A percentile compares a stretch with the other conserved stretches of the same genome.
Evolutionary conservation across 2,113 vertebrate species (phyloP).

Genomic region (Thymallus thymallus): DNA sequence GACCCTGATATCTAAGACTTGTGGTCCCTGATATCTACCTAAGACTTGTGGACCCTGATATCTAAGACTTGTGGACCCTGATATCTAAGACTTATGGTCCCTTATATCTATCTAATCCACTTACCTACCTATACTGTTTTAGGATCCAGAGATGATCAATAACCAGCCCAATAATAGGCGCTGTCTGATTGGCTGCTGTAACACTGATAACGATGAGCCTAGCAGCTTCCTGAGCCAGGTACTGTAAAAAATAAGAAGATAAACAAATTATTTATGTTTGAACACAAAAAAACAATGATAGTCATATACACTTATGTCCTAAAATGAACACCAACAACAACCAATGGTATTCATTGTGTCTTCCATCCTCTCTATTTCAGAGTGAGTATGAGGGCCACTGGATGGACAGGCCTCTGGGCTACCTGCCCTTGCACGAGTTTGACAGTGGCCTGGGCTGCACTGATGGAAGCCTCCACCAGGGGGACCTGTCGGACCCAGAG

Average conservation of each 20-base stretch:
- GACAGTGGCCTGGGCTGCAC: conserved; percentile 66
- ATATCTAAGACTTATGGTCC: too few relatives aligned
- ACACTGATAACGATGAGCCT: conserved; percentile 38
- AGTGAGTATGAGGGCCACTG: conserved; percentile 37
- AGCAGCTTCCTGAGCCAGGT: conserved; percentile 60
- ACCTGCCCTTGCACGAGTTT: conserved; percentile 56
- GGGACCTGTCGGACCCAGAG: conserved; percentile 54
- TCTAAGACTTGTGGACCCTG: too few relatives aligned
- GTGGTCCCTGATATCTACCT: too few relatives aligned
- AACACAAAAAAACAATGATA: neutral
- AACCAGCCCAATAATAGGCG: conserved; percentile 61
- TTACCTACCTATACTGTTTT: neutral
- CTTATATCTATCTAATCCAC: too few relatives aligned
- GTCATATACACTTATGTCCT: too few relatives aligned
- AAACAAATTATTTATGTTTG: neutral
- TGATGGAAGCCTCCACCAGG: conserved; percentile 50
- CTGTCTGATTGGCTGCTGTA: conserved; percentile 68
- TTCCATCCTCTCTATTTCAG: conserved; percentile 36
- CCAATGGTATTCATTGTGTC: neutral
- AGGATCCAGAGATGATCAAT: conserved; percentile 55
- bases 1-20: too few relatives aligned
- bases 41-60: too few relatives aligned
- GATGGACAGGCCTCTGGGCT: conserved; percentile 43
- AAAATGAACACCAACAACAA: neutral
- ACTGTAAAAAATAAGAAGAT: neutral